phyloP scores from a whole-genome alignment of 2,888 invertebrate species.

The Molanna angustata region DNA sequence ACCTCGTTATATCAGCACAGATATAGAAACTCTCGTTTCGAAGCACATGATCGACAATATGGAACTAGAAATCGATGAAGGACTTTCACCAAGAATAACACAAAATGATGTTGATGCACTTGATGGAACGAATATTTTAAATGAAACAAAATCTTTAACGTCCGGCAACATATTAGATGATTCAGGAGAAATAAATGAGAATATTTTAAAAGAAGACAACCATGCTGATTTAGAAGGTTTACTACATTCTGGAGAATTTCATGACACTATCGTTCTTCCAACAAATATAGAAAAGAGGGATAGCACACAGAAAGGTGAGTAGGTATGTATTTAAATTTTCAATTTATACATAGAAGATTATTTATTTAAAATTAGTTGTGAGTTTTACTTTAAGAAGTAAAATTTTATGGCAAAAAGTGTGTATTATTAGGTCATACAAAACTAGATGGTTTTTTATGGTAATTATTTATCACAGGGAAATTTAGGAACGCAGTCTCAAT shows the following conservation, averaged over 20 bases:
- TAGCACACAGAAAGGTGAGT: constrained; percentile 27
- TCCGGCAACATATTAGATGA: background rate
- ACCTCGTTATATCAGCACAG: constrained; percentile 14
- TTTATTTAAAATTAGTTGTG: too few species aligned
- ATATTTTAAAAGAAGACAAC: constrained; percentile 13
- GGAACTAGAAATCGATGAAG: background rate
- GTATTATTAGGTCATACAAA: too few species aligned
- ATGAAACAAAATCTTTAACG: too few species aligned
- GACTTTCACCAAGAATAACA: background rate
- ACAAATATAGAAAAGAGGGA: constrained; percentile 24
- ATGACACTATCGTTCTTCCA: constrained; percentile 28
- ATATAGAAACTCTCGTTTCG: constrained; percentile 17
- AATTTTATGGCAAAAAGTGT: too few species aligned
- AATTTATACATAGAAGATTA: too few species aligned
- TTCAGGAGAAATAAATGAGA: too few species aligned
- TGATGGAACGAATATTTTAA: background rate
- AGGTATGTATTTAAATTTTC: constrained; percentile 5
- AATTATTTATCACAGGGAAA: too few species aligned
- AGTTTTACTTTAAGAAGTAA: too few species aligned
- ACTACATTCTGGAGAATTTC: constrained; percentile 29
- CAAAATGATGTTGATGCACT: background rate
- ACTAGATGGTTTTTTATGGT: too few species aligned
- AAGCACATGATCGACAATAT: constrained; percentile 12
- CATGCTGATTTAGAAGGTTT: constrained; percentile 9
- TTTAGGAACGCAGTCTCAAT: too few species aligned